These are phyloP conservation scores for Pachyuromys duprasi DNA, from an alignment of 2,797 vertebrate species.

Conservation along the genomic window DNA sequence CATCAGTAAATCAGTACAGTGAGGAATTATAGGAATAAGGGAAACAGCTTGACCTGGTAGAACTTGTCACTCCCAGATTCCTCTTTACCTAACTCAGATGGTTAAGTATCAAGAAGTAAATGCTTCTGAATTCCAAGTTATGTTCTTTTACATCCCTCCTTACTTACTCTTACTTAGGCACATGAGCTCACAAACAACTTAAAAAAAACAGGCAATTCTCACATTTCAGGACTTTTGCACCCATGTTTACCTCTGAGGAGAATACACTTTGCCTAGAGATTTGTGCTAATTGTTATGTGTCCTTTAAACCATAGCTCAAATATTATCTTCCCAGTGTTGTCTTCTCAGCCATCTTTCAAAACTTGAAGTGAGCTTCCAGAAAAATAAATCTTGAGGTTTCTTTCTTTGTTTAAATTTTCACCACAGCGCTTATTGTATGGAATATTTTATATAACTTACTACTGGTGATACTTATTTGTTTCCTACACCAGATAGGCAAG, in stretches of 20 bases:
- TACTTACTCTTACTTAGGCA: neutral
- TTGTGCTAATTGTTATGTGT: neutral
- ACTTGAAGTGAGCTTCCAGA: neutral
- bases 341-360: neutral
- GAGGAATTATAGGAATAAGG: constrained; percentile 47
- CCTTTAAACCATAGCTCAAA: constrained; percentile 38
- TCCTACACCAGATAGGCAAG: neutral
- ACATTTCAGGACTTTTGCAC: neutral
- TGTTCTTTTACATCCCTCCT: neutral
- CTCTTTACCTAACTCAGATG: constrained; percentile 45
- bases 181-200: neutral
- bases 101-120: constrained; percentile 47
- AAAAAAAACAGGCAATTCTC: neutral
- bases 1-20: constrained; percentile 73
- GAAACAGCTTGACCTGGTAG: constrained; percentile 57
- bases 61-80: constrained; percentile 61
- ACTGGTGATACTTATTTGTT: neutral
- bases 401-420: constrained; percentile 50
- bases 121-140: neutral
- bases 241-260: neutral
- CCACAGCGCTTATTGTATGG: neutral
- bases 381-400: neutral
- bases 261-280: neutral
- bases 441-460: neutral
- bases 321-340: constrained; percentile 35